Conservation (phyloP, 2,797 vertebrate species). For the Danio aesculapii region DNA sequence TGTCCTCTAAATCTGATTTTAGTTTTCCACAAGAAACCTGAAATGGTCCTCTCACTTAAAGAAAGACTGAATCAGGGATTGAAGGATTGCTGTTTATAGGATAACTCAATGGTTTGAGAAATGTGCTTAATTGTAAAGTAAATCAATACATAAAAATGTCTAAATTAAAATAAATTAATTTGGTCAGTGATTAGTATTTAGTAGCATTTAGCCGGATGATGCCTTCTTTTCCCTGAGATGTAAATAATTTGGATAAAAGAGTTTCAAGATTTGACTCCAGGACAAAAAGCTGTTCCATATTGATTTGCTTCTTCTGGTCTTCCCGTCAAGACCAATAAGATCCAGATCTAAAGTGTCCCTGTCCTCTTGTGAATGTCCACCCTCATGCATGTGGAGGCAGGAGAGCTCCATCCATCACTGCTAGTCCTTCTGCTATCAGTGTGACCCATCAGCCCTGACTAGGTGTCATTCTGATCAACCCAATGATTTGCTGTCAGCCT, state of each 20-base stretch:
- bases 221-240: constrained; percentile 11
- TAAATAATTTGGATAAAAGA: constrained; percentile 38
- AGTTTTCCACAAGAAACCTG: constrained; percentile 25
- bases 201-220: constrained; percentile 7
- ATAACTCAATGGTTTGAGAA: background rate
- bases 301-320: constrained; percentile 46
- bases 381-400: constrained; percentile 38
- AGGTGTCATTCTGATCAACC: constrained; percentile 63
- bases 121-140: background rate
- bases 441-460: constrained; percentile 61
- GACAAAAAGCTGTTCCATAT: constrained; percentile 51
- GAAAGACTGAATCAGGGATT: constrained; percentile 18
- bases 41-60: constrained; percentile 15
- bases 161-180: no score
- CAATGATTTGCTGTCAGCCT: constrained; percentile 62
- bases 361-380: constrained; percentile 30
- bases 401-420: constrained; percentile 61
- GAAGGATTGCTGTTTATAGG: constrained; percentile 32
- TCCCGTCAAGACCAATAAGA: constrained; percentile 39
- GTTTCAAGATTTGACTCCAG: background rate
- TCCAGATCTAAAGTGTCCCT: constrained; percentile 39
- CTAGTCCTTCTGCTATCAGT: constrained; percentile 53
- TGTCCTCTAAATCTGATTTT: constrained; percentile 24
- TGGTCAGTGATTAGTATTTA: no score
- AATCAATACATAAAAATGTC: no score